Conservation (phyloP, 1,140 invertebrate species). For the Brachionus plicatilis region DNA sequence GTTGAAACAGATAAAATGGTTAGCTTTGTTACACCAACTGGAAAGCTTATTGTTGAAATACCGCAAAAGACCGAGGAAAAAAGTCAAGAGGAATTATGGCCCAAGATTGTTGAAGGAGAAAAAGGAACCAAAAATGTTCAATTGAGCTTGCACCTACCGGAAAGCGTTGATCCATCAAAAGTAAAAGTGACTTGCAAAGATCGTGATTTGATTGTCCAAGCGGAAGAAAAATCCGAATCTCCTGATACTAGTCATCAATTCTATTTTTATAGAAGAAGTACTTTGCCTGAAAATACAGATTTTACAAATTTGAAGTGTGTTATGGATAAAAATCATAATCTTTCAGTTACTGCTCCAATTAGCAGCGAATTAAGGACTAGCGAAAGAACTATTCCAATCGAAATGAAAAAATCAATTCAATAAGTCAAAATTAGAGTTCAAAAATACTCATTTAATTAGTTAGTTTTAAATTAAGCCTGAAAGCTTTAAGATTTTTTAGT, state of each 20-base stretch:
- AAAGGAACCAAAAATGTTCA: conserved; percentile 34
- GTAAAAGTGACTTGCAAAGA: conserved; percentile 39
- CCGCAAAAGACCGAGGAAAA: conserved; percentile 14
- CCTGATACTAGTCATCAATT: not conserved
- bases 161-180: conserved; percentile 34
- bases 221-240: conserved; percentile 30
- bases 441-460: not conserved
- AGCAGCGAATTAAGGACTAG: not conserved
- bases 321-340: conserved; percentile 22
- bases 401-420: conserved; percentile 40
- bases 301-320: conserved; percentile 15
- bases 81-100: conserved; percentile 3
- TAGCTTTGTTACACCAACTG: conserved; percentile 7
- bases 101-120: conserved; percentile 29
- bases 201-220: conserved; percentile 39
- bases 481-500: not conserved
- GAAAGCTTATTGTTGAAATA: conserved; percentile 31
- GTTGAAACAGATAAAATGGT: conserved; percentile 28
- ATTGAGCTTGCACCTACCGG: not conserved
- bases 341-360: conserved; percentile 3
- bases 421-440: not conserved
- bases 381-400: conserved; percentile 20
- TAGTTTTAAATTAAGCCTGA: not conserved
- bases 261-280: conserved; percentile 31
- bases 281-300: conserved; percentile 32